Conservation (phyloP, 2,113 vertebrate genomes). For the Varanus komodoensis region DNA sequence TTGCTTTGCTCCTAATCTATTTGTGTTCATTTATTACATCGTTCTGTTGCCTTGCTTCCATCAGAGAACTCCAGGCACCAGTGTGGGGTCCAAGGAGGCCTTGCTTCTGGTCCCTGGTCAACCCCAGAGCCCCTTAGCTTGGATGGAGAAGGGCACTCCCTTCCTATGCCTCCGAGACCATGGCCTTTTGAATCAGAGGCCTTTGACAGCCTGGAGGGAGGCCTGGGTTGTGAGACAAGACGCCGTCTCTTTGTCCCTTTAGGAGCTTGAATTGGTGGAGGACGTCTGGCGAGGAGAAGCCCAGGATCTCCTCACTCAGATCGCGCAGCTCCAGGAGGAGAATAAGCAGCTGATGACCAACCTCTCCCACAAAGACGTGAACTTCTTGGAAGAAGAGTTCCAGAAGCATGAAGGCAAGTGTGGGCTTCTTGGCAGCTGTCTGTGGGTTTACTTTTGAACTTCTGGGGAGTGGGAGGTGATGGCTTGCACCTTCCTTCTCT, state of each 20-base stretch:
- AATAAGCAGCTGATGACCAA: slow-evolving; percentile 88
- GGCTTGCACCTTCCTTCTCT: no score
- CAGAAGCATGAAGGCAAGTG: slow-evolving; percentile 88
- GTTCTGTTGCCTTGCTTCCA: neutral
- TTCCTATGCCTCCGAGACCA: neutral
- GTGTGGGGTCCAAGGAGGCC: neutral
- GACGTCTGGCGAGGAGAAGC: slow-evolving; percentile 94
- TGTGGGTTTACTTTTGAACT: no score
- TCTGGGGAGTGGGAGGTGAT: neutral
- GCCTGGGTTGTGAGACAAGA: slow-evolving; percentile 25
- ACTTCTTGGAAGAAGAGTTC: slow-evolving; percentile 88
- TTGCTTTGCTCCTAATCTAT: neutral
- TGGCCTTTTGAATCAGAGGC: no score
- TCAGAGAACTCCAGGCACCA: neutral
- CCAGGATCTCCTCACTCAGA: slow-evolving; percentile 90
- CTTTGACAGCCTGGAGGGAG: neutral
- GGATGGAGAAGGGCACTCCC: neutral
- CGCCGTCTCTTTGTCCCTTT: slow-evolving; percentile 28
- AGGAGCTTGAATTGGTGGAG: slow-evolving; percentile 93
- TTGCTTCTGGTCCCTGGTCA: no score
- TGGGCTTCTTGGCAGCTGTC: neutral
- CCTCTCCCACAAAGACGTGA: slow-evolving; percentile 83
- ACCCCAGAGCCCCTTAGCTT: neutral
- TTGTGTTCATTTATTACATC: neutral
- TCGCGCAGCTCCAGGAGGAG: slow-evolving; percentile 89